phyloP scores from a whole-genome alignment of 1,140 invertebrate genomes.

The Mylabris phalerata region DNA sequence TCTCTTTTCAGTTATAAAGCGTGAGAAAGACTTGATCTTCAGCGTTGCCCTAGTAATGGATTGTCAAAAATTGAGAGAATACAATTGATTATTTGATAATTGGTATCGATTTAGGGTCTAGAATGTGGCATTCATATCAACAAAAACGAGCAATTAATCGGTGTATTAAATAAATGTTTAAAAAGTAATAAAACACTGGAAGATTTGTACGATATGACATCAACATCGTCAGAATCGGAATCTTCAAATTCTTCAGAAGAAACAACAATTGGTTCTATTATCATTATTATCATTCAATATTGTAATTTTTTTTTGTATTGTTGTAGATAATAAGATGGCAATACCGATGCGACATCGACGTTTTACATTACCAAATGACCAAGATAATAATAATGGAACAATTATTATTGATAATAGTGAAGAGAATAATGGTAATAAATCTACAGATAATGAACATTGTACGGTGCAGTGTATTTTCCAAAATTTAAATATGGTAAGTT shows the following conservation, averaged over 20 bases:
- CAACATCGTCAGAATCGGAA: slow-evolving; percentile 5
- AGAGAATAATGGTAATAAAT: not conserved
- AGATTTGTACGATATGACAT: slow-evolving; percentile 19
- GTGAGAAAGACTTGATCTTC: too few species aligned
- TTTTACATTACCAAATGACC: not conserved
- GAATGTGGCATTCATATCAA: slow-evolving; percentile 31
- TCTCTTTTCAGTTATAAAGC: too few species aligned
- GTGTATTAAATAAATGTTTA: slow-evolving; percentile 20
- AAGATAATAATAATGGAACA: slow-evolving; percentile 1
- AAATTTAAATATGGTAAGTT: slow-evolving; percentile 6
- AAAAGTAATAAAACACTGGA: slow-evolving; percentile 23
- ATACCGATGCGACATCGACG: not conserved
- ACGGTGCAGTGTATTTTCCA: slow-evolving; percentile 26
- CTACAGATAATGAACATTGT: slow-evolving; percentile 12
- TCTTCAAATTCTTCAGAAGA: slow-evolving; percentile 18
- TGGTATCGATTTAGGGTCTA: slow-evolving; percentile 20
- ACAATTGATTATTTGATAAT: too few species aligned
- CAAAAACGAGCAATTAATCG: slow-evolving; percentile 21
- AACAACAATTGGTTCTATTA: slow-evolving; percentile 2
- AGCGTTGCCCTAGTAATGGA: too few species aligned
- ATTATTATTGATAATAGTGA: not conserved
- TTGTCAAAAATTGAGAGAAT: too few species aligned
- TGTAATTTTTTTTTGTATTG: too few species aligned
- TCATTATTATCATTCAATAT: not conserved
- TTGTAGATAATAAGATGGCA: not conserved